These are phyloP conservation scores for Lipophrys pholis DNA, from an alignment of 2,113 vertebrate genomes.

Conservation along the genomic window DNA sequence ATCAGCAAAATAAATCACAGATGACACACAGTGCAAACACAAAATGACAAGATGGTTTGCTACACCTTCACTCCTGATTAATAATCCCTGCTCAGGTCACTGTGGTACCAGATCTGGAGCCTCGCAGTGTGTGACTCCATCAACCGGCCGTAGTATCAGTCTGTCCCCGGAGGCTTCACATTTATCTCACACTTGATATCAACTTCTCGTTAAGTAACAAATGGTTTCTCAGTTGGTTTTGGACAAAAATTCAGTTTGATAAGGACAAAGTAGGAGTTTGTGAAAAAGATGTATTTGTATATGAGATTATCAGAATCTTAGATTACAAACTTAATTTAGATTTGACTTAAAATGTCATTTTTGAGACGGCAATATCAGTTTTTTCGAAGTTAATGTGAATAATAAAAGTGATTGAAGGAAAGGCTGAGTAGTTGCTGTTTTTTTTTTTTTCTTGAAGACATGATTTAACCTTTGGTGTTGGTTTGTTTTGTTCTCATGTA, in stretches of 20 bases:
- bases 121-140: constrained; percentile 37
- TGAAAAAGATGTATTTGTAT: constrained; percentile 31
- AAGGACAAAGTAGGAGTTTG: constrained; percentile 11
- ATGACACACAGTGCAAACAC: constrained; percentile 8
- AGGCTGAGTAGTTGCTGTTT: background rate
- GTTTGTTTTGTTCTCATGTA: background rate
- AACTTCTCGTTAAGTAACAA: constrained; percentile 37
- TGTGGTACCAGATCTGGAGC: constrained; percentile 25
- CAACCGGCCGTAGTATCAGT: constrained; percentile 45
- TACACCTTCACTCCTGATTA: constrained; percentile 28
- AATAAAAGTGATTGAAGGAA: background rate
- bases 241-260: constrained; percentile 34
- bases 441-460: background rate
- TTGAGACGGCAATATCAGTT: constrained; percentile 2
- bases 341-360: constrained; percentile 16
- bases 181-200: constrained; percentile 54
- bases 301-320: constrained; percentile 28
- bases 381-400: background rate
- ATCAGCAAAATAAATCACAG: constrained; percentile 21
- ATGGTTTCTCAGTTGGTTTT: constrained; percentile 54
- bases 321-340: background rate
- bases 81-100: constrained; percentile 23
- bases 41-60: constrained; percentile 25
- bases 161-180: constrained; percentile 36
- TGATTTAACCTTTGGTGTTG: background rate